Evolutionary conservation across 2,113 vertebrate species (phyloP).

Genomic region (Phylloscopus trochilus): DNA sequence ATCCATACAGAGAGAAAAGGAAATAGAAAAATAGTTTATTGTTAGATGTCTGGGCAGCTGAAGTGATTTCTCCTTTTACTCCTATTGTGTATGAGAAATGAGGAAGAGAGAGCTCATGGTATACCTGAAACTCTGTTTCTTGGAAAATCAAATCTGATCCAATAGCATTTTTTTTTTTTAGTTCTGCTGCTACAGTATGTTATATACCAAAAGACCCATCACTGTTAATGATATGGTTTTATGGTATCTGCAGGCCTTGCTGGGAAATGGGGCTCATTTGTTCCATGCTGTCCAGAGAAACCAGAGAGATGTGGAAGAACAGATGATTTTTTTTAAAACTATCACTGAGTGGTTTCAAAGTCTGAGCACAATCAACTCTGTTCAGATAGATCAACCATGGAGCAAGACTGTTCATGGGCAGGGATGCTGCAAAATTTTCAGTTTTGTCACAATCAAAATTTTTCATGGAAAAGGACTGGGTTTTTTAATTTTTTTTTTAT

Average conservation of each 20-base stretch:
- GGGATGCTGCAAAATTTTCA: neutral
- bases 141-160: neutral
- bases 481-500: neutral
- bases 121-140: neutral
- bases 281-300: neutral
- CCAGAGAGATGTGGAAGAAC: neutral
- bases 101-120: neutral
- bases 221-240: neutral
- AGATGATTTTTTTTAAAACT: neutral
- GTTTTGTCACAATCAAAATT: neutral
- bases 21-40: constrained; percentile 39
- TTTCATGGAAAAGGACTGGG: neutral
- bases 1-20: constrained; percentile 57
- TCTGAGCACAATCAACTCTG: neutral
- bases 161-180: neutral
- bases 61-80: constrained; percentile 21
- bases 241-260: neutral
- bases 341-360: neutral
- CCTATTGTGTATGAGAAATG: neutral
- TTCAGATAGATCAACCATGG: neutral
- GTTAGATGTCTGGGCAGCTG: constrained; percentile 11
- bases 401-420: neutral
- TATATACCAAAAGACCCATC: neutral
- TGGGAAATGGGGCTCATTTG: neutral
- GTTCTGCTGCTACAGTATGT: neutral